A percentile compares a stretch with the other conserved stretches of the same genome.
Evolutionary conservation across 2,888 invertebrate species (phyloP).

Genomic region (Lasius fuliginosus): DNA sequence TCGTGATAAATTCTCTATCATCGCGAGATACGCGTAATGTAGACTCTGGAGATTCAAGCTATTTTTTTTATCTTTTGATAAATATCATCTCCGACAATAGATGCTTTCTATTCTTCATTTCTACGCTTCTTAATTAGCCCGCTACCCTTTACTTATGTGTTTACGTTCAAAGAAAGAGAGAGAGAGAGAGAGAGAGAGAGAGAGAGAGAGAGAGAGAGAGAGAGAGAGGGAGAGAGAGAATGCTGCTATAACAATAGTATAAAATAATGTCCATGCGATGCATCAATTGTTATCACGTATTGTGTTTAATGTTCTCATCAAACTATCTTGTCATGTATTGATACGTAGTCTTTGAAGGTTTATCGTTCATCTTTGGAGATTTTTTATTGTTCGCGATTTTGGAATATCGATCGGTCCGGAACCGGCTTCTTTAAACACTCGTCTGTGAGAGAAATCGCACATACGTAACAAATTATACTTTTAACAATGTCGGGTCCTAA

Average conservation of each 20-base stretch:
- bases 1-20: too few relatives aligned
- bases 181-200: too few relatives aligned
- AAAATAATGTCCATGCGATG: neutral
- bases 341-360: neutral
- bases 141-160: neutral
- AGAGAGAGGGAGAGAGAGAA: too few relatives aligned
- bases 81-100: too few relatives aligned
- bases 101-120: too few relatives aligned
- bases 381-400: neutral
- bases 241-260: neutral
- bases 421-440: slow-evolving; percentile 45
- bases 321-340: neutral
- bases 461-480: slow-evolving; percentile 70
- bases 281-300: neutral
- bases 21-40: too few relatives aligned
- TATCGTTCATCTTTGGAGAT: neutral
- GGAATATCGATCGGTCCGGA: slow-evolving; percentile 14
- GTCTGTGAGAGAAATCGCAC: slow-evolving; percentile 62
- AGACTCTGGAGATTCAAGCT: too few relatives aligned
- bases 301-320: neutral
- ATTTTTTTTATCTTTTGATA: too few relatives aligned
- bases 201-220: too few relatives aligned
- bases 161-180: neutral
- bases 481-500: slow-evolving; percentile 55
- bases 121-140: too few relatives aligned